Conservation (phyloP, 2,113 vertebrate genomes). For the Alosa alosa region DNA sequence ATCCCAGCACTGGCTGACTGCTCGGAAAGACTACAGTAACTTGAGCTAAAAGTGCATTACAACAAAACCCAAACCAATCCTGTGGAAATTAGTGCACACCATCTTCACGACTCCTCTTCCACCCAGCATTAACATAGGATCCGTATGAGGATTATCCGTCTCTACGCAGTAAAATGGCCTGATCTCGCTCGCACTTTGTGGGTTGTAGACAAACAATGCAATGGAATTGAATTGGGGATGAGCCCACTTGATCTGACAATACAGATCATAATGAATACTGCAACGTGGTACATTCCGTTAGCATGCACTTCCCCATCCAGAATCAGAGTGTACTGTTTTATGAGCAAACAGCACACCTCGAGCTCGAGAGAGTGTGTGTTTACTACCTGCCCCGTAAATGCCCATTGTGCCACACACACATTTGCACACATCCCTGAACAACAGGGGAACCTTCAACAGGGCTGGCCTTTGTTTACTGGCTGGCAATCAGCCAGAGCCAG, state of each 20-base stretch:
- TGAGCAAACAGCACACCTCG: too few relatives aligned
- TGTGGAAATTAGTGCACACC: too few relatives aligned
- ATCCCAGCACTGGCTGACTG: background rate
- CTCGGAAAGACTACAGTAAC: background rate
- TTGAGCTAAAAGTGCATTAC: background rate
- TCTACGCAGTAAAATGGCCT: background rate
- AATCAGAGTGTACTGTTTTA: too few relatives aligned
- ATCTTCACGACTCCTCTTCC: too few relatives aligned
- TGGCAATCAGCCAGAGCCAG: background rate
- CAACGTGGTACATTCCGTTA: too few relatives aligned
- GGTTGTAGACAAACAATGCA: too few relatives aligned
- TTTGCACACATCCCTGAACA: background rate
- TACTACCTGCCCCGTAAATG: background rate
- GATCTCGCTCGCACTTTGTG: background rate
- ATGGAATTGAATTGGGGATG: too few relatives aligned
- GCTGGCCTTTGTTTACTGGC: slow-evolving; percentile 24
- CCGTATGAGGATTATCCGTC: background rate
- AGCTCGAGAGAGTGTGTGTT: background rate
- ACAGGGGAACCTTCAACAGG: slow-evolving; percentile 26
- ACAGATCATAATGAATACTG: too few relatives aligned
- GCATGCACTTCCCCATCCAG: too few relatives aligned
- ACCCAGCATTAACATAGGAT: too few relatives aligned
- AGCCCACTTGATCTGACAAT: too few relatives aligned
- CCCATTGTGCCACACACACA: background rate
- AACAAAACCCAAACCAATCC: background rate